Base-by-base conservation (phyloP, 2,888 invertebrate species). In the Julus scanicus region DNA sequence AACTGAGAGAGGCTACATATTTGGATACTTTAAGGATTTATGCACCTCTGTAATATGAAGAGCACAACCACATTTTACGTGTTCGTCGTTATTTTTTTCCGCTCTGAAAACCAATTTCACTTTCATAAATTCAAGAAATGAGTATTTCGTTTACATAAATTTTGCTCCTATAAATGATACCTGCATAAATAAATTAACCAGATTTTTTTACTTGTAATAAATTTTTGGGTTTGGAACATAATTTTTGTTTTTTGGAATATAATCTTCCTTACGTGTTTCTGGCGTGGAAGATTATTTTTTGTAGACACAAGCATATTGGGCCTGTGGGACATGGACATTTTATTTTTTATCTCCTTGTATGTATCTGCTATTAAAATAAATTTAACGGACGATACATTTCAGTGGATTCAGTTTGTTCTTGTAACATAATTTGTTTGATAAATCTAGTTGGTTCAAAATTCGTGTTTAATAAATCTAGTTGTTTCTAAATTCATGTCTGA, bases 121-220 rank as follows among this genome's bases (percentile, higher is more conserved):
- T 71, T 71, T 71, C 71, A 71, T 71, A 71, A 71, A 71, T 71
- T 71, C 71, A 8, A 71, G 29, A 29, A 20, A 71, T 71, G 71
- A 71, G 29, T 71, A 20, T 29, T 71, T 71, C 29, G 20, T 71
- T 71, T 71, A 29, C 71, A 71, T 71, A 71, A 71, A 71, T 71
- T 71, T 71, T 6, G 71, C 8, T 8, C 71, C 63, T 4, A 20
- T 20, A 63, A 63, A 4, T 6, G n/a, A 3, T 63, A 63, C 53
- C 53, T 8, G 71, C 9, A 29, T 71, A 71, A 71, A 71, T 71
- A 71, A 71, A 71, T 71, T 71, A 71, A 20, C n/a, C 71, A 71
- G 71, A 71, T 71, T 71, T 71, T 71, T 71, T 71, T 20, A 9
- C 71, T 29, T 29, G 71, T 71, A 2, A 5, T 71, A 63, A 17